Evolutionary conservation across 2,797 vertebrate genomes (phyloP).

Genomic region (Centroberyx gerrardi): DNA sequence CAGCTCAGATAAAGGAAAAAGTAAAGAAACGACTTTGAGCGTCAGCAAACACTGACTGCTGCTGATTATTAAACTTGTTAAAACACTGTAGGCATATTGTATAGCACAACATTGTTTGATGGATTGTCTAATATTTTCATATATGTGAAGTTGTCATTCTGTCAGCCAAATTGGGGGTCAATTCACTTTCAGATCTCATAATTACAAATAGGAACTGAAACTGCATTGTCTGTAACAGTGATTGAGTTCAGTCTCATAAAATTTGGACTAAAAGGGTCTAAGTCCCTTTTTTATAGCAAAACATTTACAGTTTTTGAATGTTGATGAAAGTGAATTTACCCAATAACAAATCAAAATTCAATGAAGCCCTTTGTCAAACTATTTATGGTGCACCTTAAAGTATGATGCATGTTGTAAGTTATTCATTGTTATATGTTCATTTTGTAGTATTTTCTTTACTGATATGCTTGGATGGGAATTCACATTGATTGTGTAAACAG

Average conservation of each 20-base stretch:
- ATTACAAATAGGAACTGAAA: neutral
- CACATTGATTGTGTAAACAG: no score
- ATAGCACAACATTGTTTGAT: no score
- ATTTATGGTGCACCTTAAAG: no score
- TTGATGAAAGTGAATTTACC: no score
- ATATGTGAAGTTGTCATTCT: no score
- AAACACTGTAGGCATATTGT: neutral
- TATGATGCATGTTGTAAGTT: neutral
- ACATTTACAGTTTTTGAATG: no score
- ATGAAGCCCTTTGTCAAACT: no score
- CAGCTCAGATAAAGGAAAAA: neutral
- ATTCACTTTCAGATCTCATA: neutral
- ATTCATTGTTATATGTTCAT: neutral
- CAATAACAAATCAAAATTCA: no score
- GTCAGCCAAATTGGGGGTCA: neutral
- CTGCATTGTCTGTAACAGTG: neutral
- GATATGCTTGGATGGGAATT: neutral
- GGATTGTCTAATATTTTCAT: no score
- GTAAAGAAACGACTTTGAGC: neutral
- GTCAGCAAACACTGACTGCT: constrained; percentile 34
- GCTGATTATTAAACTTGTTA: no score
- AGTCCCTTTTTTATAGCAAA: neutral
- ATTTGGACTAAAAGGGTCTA: neutral
- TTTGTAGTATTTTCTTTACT: neutral
- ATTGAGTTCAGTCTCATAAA: neutral